Conservation (phyloP, 2,888 invertebrate species). For the Hetaerina titia region DNA sequence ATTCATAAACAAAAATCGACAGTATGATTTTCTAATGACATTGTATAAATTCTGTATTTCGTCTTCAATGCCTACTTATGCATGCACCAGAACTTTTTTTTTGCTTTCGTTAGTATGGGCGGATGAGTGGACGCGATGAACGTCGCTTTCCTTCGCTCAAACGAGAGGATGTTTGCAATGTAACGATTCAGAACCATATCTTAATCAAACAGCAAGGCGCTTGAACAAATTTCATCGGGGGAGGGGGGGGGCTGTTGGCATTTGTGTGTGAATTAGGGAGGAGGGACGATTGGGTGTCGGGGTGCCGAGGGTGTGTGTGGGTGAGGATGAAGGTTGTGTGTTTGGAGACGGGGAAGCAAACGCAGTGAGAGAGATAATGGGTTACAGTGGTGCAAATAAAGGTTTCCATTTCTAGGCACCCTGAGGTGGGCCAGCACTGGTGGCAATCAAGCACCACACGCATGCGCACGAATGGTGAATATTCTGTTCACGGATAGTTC, state of each 20-base stretch:
- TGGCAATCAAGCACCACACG: not conserved
- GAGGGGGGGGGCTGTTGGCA: not conserved
- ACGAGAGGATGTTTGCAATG: not conserved
- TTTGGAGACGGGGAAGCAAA: not conserved
- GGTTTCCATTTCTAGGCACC: not conserved
- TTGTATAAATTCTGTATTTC: not conserved
- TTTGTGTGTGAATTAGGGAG: not conserved
- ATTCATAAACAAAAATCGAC: not conserved
- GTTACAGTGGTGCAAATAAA: not conserved
- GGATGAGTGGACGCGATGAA: not conserved
- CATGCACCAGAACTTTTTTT: not conserved
- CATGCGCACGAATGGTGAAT: not conserved
- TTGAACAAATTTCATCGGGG: not conserved
- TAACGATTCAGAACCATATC: not conserved
- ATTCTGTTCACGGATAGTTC: not conserved
- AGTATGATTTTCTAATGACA: not conserved
- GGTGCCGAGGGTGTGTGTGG: not conserved
- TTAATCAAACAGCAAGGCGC: constrained; percentile 13
- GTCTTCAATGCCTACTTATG: not conserved
- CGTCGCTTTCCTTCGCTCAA: not conserved
- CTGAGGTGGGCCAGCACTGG: not conserved
- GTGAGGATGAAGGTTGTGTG: not conserved
- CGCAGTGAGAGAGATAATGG: not conserved
- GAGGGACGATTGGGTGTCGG: not conserved
- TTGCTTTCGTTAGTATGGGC: not conserved